phyloP scores from a whole-genome alignment of 2,113 vertebrate genomes.

The Nansenia antarctica region DNA sequence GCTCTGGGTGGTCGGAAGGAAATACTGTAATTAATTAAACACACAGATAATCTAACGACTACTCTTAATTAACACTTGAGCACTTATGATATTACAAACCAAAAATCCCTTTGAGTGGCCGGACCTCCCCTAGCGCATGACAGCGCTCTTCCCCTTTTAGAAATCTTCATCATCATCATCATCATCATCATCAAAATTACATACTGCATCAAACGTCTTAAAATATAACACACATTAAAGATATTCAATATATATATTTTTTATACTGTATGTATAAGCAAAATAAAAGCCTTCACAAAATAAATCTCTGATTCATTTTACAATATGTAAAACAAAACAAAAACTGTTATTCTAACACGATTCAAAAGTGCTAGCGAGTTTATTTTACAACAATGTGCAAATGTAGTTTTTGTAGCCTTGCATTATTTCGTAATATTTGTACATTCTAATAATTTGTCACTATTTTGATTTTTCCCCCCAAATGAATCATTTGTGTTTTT shows the following conservation, averaged over 20 bases:
- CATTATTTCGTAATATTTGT: constrained; percentile 39
- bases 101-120: constrained; percentile 57
- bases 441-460: constrained; percentile 62
- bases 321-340: constrained; percentile 69
- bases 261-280: constrained; percentile 59
- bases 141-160: constrained; percentile 21
- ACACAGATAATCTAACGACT: constrained; percentile 46
- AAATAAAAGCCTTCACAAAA: constrained; percentile 78
- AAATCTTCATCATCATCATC: constrained; percentile 45
- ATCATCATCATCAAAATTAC: constrained; percentile 56
- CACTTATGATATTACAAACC: constrained; percentile 61
- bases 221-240: constrained; percentile 68
- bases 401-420: constrained; percentile 51
- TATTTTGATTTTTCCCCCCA: constrained; percentile 21
- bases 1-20: constrained; percentile 43
- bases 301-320: constrained; percentile 76
- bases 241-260: constrained; percentile 63
- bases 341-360: constrained; percentile 39
- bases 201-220: constrained; percentile 62
- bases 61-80: constrained; percentile 57
- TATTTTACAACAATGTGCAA: constrained; percentile 71
- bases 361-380: constrained; percentile 66
- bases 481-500: constrained; percentile 26
- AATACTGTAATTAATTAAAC: constrained; percentile 46
- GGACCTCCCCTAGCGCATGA: constrained; percentile 39